Evolutionary conservation across 2,113 vertebrate species (phyloP), one percentile per base, ranked within the genome.

Genomic region (Nothoprocta pentlandii): DNA sequence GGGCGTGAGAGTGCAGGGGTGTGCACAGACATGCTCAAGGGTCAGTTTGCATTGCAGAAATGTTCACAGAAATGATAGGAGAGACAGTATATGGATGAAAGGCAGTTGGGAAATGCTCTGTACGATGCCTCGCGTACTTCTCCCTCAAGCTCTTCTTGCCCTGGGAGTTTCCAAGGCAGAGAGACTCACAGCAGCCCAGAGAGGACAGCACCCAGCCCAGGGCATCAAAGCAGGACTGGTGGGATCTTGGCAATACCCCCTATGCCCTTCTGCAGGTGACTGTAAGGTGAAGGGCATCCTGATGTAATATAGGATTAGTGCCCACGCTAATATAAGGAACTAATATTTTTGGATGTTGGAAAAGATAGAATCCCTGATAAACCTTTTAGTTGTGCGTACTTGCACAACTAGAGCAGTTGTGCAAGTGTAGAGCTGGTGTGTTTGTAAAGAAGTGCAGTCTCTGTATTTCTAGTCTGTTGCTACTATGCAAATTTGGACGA

Each of bases 11-110:
- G 42, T 26, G 25, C 19, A 25, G 19, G 34, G 12, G 12, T 17
- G 36, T 71, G 26, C n/a, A 42, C 26, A 56, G 39, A 42, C 39
- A 25, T 58, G 39, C 21, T 32, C 30, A 42, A 16, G 20, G 19
- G 9, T 74, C 53, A 42, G 39, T 58, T 74, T 42, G 32, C 53
- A 30, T n/a, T 19, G 28, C 39, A 51, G 46, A 36, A 73, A 41
- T 20, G 23, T 78, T 39, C 11, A 21, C 14, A 68, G 41, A 56
- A 90, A 54, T 10, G 12, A 3, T 10, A 9, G 2, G 14, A 83
- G 36, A 42, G 13, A 5, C 10, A 74, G 11, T 6, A 19, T 5
- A 10, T 0, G 2, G 26, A 67, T 36, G 3, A 44, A 25, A 11
- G 58, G 8, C 12, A 56, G 6, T 10, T 76, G 25, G 17, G n/a